phyloP scores from a whole-genome alignment of 2,797 vertebrate species.

The Setipinna tenuifilis region DNA sequence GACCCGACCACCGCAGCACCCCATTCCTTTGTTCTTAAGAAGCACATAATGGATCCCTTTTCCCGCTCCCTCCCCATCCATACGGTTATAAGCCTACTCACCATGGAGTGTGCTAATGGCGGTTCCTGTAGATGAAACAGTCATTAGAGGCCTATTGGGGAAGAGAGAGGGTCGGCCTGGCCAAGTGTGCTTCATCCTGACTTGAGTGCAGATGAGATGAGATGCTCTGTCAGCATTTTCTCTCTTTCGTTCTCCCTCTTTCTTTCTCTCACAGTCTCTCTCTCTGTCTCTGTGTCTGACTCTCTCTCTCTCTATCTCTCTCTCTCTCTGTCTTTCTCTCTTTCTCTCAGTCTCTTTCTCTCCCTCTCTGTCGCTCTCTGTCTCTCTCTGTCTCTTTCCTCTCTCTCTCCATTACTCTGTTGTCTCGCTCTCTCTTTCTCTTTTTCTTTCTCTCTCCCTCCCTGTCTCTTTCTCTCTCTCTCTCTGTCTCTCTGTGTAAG shows the following conservation, averaged over 20 bases:
- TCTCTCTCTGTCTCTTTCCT: too few relatives aligned
- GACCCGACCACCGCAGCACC: background rate
- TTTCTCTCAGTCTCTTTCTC: too few relatives aligned
- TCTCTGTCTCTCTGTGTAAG: conserved; percentile 35
- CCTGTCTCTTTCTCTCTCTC: conserved; percentile 32
- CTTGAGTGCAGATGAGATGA: background rate
- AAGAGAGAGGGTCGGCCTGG: background rate
- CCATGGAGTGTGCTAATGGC: background rate
- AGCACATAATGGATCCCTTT: background rate
- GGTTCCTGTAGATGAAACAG: background rate
- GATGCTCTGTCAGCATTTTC: background rate
- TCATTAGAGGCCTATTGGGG: background rate
- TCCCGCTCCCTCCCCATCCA: background rate
- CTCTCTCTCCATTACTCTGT: too few relatives aligned
- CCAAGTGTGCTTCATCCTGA: background rate
- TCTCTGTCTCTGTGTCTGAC: conserved; percentile 39
- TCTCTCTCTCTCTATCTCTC: too few relatives aligned
- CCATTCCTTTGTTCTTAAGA: conserved; percentile 3
- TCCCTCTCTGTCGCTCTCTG: too few relatives aligned
- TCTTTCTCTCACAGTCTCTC: conserved; percentile 33
- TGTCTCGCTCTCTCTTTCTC: conserved; percentile 1
- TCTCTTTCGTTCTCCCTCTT: conserved; percentile 17
- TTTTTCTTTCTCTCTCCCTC: conserved; percentile 4
- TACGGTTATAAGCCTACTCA: background rate
- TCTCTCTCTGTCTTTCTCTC: too few relatives aligned